Conservation (phyloP, 2,797 vertebrate species). For the Hydrolagus colliei region DNA sequence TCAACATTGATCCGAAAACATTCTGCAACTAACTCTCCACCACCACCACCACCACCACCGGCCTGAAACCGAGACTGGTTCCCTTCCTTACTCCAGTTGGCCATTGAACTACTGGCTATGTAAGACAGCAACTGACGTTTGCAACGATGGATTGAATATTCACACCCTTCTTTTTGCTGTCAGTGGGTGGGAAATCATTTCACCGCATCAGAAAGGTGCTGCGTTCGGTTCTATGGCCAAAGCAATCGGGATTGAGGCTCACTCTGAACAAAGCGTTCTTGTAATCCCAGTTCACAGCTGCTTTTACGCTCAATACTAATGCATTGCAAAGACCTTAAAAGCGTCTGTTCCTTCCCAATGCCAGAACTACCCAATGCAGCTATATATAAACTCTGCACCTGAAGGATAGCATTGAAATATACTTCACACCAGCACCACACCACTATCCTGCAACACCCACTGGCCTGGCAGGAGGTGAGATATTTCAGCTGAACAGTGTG, state of each 20-base stretch:
- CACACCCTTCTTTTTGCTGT: too few species aligned
- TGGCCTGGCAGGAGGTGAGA: background rate
- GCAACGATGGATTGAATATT: too few species aligned
- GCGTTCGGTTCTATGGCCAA: too few species aligned
- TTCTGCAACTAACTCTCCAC: background rate
- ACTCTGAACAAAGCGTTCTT: background rate
- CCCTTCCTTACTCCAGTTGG: too few species aligned
- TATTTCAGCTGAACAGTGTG: slow-evolving; percentile 4
- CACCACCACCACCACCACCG: too few species aligned
- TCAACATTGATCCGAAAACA: background rate
- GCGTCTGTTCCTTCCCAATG: background rate
- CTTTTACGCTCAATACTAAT: background rate
- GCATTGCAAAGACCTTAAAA: background rate
- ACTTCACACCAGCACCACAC: background rate
- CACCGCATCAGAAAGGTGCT: too few species aligned
- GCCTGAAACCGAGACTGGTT: too few species aligned
- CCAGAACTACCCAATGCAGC: background rate
- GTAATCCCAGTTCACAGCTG: background rate
- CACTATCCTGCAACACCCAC: background rate
- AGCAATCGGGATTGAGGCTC: background rate
- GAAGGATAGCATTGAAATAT: background rate
- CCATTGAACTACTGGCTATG: too few species aligned
- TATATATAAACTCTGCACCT: background rate
- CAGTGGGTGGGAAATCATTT: too few species aligned
- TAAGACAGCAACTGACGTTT: too few species aligned